Evolutionary conservation across 2,113 vertebrate genomes (phyloP).

Genomic region (Geococcyx californianus): DNA sequence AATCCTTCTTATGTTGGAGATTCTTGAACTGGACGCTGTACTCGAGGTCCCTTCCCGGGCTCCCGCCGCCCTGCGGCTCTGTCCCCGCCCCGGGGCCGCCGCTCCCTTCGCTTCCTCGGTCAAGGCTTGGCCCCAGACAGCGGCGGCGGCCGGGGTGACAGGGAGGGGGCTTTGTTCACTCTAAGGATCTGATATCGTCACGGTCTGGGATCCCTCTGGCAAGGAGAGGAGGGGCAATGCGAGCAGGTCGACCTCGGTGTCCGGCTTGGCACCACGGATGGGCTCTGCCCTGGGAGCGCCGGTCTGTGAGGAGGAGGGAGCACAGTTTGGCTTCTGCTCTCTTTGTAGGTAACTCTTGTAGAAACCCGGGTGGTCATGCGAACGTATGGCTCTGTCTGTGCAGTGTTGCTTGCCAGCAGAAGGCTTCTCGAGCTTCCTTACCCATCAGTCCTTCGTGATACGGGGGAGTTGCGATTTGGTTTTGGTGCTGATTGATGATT

Average conservation of each 20-base stretch:
- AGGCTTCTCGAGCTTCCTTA: not conserved
- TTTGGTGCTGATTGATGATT: not conserved
- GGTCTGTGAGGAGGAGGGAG: not conserved
- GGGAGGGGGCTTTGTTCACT: not conserved
- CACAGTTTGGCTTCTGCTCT: not conserved
- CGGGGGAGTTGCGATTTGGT: not conserved
- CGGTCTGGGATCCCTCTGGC: not conserved
- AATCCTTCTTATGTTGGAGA: too few relatives aligned
- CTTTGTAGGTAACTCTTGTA: not conserved
- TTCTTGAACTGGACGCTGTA: too few relatives aligned
- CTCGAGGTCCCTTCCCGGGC: too few relatives aligned
- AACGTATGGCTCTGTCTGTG: accelerated
- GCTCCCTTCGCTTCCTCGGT: not conserved
- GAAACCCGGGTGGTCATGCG: not conserved
- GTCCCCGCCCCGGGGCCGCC: not conserved
- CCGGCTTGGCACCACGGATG: too few relatives aligned
- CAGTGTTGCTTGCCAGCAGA: not conserved
- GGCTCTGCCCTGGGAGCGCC: accelerated
- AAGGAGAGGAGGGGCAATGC: accelerated
- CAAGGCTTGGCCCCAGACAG: not conserved
- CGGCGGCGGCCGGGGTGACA: not conserved
- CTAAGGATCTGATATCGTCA: not conserved
- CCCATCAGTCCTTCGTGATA: not conserved
- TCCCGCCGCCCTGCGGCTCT: not conserved
- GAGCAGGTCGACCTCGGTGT: accelerated